These are phyloP conservation scores for Drosophila subsilvestris DNA, from an alignment of 2,888 invertebrate species.

Conservation along the genomic window DNA sequence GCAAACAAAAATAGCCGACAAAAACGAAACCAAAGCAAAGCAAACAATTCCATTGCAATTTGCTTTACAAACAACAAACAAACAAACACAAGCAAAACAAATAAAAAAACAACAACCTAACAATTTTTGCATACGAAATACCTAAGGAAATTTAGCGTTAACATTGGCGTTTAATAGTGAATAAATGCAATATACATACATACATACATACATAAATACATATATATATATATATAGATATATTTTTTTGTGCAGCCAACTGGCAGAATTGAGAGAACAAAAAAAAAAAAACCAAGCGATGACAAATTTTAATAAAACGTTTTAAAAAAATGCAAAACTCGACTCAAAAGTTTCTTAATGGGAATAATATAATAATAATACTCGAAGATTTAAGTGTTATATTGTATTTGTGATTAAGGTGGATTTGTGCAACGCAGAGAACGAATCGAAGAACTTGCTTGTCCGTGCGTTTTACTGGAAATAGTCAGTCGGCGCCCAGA, in stretches of 20 bases:
- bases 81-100: conserved; percentile 22
- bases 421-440: too few relatives aligned
- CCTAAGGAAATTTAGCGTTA: conserved; percentile 54
- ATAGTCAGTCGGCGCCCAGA: too few relatives aligned
- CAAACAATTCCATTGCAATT: conserved; percentile 21
- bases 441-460: too few relatives aligned
- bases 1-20: conserved; percentile 2
- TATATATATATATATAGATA: conserved; percentile 35
- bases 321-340: conserved; percentile 53
- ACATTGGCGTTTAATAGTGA: conserved; percentile 58
- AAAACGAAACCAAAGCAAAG: neutral
- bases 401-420: too few relatives aligned
- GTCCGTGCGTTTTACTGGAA: too few relatives aligned
- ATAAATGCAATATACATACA: conserved; percentile 57
- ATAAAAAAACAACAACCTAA: conserved; percentile 32
- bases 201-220: conserved; percentile 23
- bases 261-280: conserved; percentile 21
- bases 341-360: too few relatives aligned
- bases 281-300: conserved; percentile 34
- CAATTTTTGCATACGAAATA: conserved; percentile 50
- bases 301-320: conserved; percentile 69
- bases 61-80: conserved; percentile 32
- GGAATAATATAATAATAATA: too few relatives aligned
- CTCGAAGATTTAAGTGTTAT: too few relatives aligned
- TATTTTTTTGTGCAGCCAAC: conserved; percentile 68